These are phyloP conservation scores for Meles meles DNA, from an alignment of 2,113 vertebrate species.

Conservation along the genomic window DNA sequence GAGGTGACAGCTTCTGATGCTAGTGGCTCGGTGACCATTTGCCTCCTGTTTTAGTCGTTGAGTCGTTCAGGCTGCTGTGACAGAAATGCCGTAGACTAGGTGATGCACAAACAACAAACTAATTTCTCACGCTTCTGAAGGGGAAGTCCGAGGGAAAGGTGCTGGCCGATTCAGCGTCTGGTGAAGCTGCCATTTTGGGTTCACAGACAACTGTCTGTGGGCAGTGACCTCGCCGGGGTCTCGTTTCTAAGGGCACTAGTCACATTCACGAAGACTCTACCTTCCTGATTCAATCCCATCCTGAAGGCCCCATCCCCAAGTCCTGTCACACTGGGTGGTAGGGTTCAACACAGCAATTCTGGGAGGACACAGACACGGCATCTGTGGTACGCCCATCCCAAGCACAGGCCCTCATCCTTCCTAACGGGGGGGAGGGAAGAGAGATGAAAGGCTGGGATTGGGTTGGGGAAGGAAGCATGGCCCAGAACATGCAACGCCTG, in stretches of 20 bases:
- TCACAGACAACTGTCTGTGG: neutral
- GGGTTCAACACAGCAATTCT: neutral
- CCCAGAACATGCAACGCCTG: neutral
- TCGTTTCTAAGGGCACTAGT: neutral
- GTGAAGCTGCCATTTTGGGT: neutral
- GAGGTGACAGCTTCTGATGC: neutral
- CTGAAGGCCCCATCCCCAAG: neutral
- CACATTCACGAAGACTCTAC: neutral
- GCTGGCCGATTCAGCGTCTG: neutral
- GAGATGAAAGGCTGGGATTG: neutral
- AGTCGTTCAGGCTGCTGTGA: neutral
- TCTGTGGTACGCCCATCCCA: neutral
- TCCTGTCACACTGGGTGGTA: neutral
- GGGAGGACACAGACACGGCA: neutral
- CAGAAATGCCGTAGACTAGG: neutral
- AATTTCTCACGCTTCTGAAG: neutral
- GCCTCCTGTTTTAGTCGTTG: neutral
- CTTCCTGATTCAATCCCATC: neutral
- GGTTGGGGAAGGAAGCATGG: neutral
- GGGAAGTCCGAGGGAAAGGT: neutral
- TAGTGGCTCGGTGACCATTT: accelerated
- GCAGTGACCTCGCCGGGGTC: neutral
- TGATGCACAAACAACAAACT: neutral
- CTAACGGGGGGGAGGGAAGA: neutral
- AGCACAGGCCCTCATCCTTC: neutral